A percentile compares a stretch with the other conserved stretches of the same genome.
phyloP scores from a whole-genome alignment of 1,140 invertebrate species.

The Drosophila kepulauana region DNA sequence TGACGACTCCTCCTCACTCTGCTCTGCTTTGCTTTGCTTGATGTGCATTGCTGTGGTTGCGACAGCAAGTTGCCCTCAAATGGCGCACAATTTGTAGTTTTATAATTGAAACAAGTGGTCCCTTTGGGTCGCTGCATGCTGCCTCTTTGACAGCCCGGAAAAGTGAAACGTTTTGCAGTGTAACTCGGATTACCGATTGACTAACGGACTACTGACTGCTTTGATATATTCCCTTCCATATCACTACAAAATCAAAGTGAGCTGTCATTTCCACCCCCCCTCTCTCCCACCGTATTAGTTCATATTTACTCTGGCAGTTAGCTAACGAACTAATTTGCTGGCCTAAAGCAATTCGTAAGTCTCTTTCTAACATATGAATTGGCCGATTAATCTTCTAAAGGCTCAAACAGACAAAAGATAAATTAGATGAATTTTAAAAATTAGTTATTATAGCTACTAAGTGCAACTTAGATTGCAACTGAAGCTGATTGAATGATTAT shows the following conservation, averaged over 20 bases:
- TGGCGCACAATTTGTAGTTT: slow-evolving; percentile 63
- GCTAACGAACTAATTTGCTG: slow-evolving; percentile 2
- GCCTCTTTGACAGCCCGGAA: slow-evolving; percentile 18
- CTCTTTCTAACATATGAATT: not conserved
- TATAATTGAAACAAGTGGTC: slow-evolving; percentile 66
- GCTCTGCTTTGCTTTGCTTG: not conserved
- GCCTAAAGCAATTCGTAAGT: not conserved
- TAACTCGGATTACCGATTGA: slow-evolving; percentile 21
- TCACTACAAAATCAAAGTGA: slow-evolving; percentile 16
- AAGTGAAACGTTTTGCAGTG: slow-evolving; percentile 22
- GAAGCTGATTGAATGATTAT: too few relatives aligned
- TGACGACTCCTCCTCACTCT: not conserved
- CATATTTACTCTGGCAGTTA: not conserved
- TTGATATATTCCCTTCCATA: slow-evolving; percentile 9
- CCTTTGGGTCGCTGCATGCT: slow-evolving; percentile 17
- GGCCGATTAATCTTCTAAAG: not conserved
- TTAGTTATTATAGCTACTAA: too few relatives aligned
- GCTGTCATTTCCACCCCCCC: not conserved
- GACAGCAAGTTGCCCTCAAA: slow-evolving; percentile 15
- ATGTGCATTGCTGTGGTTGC: slow-evolving; percentile 11
- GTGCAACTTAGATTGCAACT: too few relatives aligned
- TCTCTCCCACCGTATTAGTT: not conserved
- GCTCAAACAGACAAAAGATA: too few relatives aligned
- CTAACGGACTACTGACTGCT: slow-evolving; percentile 8
- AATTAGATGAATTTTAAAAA: too few relatives aligned